A percentile compares a stretch with the other conserved stretches of the same genome.
Evolutionary conservation across 2,113 vertebrate genomes (phyloP).

Genomic region (Strix uralensis): DNA sequence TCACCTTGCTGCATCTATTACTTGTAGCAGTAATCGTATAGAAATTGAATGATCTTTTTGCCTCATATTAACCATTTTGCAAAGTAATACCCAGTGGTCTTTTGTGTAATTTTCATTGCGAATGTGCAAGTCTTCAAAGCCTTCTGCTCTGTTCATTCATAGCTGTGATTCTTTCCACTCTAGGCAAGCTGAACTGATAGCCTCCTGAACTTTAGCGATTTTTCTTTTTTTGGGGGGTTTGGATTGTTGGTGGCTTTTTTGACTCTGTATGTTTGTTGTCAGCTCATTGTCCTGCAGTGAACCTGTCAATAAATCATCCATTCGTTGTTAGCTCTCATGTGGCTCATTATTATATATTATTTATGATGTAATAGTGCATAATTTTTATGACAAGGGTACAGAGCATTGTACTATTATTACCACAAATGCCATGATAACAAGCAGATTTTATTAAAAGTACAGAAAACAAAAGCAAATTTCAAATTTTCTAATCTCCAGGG

Average conservation of each 20-base stretch:
- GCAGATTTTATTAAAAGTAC: background rate
- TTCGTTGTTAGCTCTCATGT: background rate
- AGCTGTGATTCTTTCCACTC: background rate
- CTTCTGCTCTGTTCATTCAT: background rate
- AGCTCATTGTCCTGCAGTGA: background rate
- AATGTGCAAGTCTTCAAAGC: background rate
- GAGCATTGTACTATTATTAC: background rate
- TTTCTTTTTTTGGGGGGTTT: background rate
- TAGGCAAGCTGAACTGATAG: background rate
- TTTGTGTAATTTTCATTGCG: background rate
- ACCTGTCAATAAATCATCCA: background rate
- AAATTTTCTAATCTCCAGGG: background rate
- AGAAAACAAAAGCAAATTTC: background rate
- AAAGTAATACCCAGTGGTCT: background rate
- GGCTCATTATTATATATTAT: background rate
- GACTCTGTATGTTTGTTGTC: background rate
- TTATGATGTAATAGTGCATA: background rate
- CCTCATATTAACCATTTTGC: background rate
- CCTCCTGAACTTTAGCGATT: background rate
- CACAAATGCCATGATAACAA: background rate
- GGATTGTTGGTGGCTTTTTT: background rate
- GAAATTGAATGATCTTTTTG: background rate
- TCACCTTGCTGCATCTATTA: background rate
- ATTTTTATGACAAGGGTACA: background rate
- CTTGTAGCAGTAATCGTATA: background rate